Evolutionary conservation across 2,888 invertebrate genomes (phyloP), one percentile per base, ranked within the genome.

Genomic region (Belgica antarctica): DNA sequence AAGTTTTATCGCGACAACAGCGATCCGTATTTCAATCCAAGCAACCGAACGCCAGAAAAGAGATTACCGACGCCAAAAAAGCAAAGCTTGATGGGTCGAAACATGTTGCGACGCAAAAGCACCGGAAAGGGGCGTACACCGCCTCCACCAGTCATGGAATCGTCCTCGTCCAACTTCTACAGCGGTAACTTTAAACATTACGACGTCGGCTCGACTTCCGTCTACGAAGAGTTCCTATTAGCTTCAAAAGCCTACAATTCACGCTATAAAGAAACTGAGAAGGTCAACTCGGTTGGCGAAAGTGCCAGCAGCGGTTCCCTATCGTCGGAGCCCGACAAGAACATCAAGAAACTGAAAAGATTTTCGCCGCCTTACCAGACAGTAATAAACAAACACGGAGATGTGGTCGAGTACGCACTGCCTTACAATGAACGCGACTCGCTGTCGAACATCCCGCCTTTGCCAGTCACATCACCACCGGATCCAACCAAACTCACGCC

Each of bases 351-450:
- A 22, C 68, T 59, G 19, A 22, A 61, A 17, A 31, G 34, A 57
- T 28, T 36, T 24, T 71, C 73, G 10, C 73, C 73, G 7, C 71
- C 72, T 0, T 75, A 75, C 71, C 75, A 75, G 69, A 74, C 71
- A 12, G 73, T 75, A 4, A 73, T 74, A 5, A 75, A 75, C 71
- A 74, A 73, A 63, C 73, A 75, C 57, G 75, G 75, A 24, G 75
- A 75, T 17, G 71, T 73, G 10, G 75, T 75, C 0, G 75, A 75
- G 27, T 75, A 75, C 71, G 74, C 75, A 19, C 36, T 75, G 41
- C 75, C 75, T 5, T 74, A 73, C 31, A 72, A 71, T 71, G 75
- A 75, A 41, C 71, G 61, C 25, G 71, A 71, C 17, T 59, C 61
- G 24, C 15, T 41, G 8, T 19, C 36, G 15, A 34, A 70, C n/a